These are phyloP conservation scores for Lepilemur septentrionalis DNA, from an alignment of 2,797 vertebrate genomes.

Conservation along the genomic window DNA sequence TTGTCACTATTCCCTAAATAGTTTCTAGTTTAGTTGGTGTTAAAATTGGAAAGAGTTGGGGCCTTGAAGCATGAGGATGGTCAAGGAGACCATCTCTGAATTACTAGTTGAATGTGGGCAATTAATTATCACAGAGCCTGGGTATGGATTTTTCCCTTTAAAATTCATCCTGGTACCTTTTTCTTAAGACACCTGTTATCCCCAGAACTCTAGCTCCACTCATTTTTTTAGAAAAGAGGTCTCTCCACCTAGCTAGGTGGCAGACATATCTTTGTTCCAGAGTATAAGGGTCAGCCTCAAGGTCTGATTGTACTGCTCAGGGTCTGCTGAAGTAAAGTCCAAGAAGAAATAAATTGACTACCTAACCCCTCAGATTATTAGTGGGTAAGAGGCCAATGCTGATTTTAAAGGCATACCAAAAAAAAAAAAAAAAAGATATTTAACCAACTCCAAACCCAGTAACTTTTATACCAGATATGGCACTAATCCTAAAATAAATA, in stretches of 20 bases:
- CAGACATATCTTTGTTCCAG: background rate
- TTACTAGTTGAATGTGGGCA: background rate
- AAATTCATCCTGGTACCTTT: background rate
- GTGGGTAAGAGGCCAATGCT: background rate
- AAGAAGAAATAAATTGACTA: background rate
- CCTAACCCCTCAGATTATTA: background rate
- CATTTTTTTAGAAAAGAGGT: background rate
- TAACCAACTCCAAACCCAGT: background rate
- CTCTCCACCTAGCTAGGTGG: background rate
- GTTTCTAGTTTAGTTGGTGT: background rate
- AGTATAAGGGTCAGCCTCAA: background rate
- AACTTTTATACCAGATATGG: background rate
- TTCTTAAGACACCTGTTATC: background rate
- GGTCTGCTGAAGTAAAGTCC: background rate
- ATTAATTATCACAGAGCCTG: background rate
- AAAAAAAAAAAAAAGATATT: background rate
- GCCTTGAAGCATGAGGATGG: background rate
- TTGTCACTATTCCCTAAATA: background rate
- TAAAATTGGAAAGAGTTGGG: background rate
- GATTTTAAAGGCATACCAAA: background rate
- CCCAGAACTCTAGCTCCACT: background rate
- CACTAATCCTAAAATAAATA: background rate
- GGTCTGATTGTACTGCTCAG: background rate
- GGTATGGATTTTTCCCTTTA: background rate
- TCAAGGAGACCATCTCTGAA: background rate